Conservation (phyloP, 2,113 vertebrate genomes). For the Pollimyrus isidori region DNA sequence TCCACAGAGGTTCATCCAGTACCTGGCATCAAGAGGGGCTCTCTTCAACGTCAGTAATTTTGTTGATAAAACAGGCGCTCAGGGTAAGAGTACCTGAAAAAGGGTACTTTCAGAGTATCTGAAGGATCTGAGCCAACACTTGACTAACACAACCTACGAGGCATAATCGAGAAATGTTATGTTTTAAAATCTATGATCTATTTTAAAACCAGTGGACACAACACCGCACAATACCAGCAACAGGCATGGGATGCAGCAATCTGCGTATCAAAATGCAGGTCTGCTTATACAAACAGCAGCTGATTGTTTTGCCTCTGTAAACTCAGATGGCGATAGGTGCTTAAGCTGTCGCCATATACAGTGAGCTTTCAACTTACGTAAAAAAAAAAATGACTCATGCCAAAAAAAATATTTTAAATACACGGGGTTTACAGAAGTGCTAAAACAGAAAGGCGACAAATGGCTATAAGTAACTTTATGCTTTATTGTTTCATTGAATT, state of each 20-base stretch:
- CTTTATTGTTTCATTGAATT: neutral
- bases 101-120: conserved; percentile 35
- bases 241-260: neutral
- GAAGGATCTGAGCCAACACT: neutral
- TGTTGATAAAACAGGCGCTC: conserved; percentile 97
- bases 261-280: neutral
- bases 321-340: neutral
- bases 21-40: conserved; percentile 95
- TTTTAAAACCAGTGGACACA: neutral
- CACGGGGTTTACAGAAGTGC: neutral
- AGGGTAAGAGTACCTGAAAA: conserved; percentile 67
- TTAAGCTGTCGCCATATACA: neutral
- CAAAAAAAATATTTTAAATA: neutral
- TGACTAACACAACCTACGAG: neutral
- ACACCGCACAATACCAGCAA: neutral
- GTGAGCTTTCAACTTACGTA: neutral
- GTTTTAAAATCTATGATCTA: neutral
- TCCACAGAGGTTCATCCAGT: conserved; percentile 95
- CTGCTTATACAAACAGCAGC: neutral
- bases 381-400: neutral
- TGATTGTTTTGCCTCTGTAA: neutral
- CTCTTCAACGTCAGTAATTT: conserved; percentile 99
- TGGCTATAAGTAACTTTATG: neutral
- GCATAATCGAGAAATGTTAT: neutral
- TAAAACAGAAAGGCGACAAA: neutral